Percentiles rank a stretch among this genome's conserved stretches.
Evolutionary conservation across 2,113 vertebrate genomes (phyloP).

Genomic region (Phyllostomus hastatus): DNA sequence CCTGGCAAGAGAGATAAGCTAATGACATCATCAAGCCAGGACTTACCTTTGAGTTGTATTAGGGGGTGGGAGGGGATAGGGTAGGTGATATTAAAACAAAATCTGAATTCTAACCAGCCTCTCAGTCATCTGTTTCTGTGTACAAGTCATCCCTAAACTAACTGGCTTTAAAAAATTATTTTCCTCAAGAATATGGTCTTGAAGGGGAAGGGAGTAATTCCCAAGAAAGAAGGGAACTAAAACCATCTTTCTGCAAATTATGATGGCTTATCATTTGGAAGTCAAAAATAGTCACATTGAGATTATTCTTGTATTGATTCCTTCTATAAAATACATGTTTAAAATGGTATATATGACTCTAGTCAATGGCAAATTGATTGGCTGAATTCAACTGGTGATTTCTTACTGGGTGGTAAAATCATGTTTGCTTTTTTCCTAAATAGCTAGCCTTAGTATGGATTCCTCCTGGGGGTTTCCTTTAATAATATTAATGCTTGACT

Average conservation of each 20-base stretch:
- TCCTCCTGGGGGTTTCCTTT: neutral
- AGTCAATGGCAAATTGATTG: neutral
- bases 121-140: neutral
- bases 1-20: neutral
- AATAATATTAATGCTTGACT: neutral
- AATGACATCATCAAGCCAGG: neutral
- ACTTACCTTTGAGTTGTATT: neutral
- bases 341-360: neutral
- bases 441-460: neutral
- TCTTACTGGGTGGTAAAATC: neutral
- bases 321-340: conserved; percentile 5
- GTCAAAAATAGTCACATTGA: neutral
- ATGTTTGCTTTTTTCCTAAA: neutral
- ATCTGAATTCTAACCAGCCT: neutral
- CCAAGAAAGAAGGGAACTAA: neutral
- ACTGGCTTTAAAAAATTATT: neutral
- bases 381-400: neutral
- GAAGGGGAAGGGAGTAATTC: neutral
- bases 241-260: neutral
- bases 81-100: neutral
- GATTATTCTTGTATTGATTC: neutral
- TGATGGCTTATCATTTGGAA: neutral
- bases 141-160: neutral
- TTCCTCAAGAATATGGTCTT: neutral
- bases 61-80: neutral